phyloP scores from a whole-genome alignment of 2,888 invertebrate genomes.

The Caenorhabditis sinica region DNA sequence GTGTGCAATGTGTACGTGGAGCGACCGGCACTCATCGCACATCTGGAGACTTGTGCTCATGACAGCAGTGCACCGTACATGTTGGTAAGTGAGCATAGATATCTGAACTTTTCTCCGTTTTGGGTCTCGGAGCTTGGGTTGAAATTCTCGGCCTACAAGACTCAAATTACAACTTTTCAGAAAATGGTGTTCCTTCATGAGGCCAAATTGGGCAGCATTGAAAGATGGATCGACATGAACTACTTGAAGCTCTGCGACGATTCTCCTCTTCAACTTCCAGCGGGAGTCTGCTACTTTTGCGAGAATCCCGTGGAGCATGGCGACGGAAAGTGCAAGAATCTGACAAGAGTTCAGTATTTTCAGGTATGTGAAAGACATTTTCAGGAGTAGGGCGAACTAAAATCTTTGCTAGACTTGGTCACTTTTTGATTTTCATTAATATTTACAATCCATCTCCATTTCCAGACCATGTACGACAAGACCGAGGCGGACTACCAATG shows the following conservation, averaged over 20 bases:
- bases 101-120: not conserved
- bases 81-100: not conserved
- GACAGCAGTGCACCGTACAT: not conserved
- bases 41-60: not conserved
- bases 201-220: not conserved
- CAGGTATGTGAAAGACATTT: not conserved
- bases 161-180: not conserved
- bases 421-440: no score
- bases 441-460: no score
- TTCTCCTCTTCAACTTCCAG: not conserved
- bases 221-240: not conserved
- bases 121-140: no score
- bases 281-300: not conserved
- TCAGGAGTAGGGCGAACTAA: not conserved
- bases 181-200: slow-evolving; percentile 2
- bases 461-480: not conserved
- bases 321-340: not conserved
- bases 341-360: not conserved
- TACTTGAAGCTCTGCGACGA: not conserved
- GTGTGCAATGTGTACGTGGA: not conserved
- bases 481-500: slow-evolving; percentile 3
- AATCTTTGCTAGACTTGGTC: no score
- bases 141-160: no score
- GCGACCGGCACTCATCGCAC: not conserved
- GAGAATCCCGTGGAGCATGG: not conserved